phyloP scores from a whole-genome alignment of 2,113 vertebrate genomes.

The Halcyon senegalensis region DNA sequence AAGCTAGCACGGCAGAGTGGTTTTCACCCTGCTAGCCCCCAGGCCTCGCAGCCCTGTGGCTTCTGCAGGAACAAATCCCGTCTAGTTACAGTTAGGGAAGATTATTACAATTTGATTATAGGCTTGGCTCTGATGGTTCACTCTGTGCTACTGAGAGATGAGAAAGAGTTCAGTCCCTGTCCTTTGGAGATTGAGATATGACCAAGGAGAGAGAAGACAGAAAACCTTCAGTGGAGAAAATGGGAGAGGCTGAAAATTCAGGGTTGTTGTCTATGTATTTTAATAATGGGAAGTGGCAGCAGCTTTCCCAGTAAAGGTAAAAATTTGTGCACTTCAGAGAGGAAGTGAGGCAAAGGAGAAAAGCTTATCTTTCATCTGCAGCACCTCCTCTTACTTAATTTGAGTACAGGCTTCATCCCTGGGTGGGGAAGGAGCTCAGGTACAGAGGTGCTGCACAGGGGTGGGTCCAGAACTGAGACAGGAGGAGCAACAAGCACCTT shows the following conservation, averaged over 20 bases:
- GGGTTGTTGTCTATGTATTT: background rate
- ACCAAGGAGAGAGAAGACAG: background rate
- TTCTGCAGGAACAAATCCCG: conserved; percentile 17
- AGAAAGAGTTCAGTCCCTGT: background rate
- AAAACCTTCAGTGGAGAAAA: background rate
- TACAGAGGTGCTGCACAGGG: background rate
- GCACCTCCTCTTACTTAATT: background rate
- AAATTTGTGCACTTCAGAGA: background rate
- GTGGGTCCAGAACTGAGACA: background rate
- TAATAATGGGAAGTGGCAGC: background rate
- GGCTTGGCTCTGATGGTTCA: conserved; percentile 11
- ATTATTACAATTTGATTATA: conserved; percentile 6
- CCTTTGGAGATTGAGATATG: background rate
- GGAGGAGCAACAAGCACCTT: background rate
- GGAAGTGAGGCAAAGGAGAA: background rate
- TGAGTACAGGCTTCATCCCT: background rate
- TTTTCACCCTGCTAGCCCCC: background rate
- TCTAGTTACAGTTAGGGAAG: background rate
- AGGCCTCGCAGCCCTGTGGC: background rate
- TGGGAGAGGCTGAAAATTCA: background rate
- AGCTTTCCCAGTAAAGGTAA: background rate
- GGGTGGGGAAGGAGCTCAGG: background rate
- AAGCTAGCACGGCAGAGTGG: background rate
- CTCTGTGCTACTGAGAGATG: background rate
- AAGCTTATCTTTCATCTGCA: background rate